Evolutionary conservation across 1,140 invertebrate genomes (phyloP), one percentile per base, ranked within the genome.

Genomic region (Anastatus disparis): DNA sequence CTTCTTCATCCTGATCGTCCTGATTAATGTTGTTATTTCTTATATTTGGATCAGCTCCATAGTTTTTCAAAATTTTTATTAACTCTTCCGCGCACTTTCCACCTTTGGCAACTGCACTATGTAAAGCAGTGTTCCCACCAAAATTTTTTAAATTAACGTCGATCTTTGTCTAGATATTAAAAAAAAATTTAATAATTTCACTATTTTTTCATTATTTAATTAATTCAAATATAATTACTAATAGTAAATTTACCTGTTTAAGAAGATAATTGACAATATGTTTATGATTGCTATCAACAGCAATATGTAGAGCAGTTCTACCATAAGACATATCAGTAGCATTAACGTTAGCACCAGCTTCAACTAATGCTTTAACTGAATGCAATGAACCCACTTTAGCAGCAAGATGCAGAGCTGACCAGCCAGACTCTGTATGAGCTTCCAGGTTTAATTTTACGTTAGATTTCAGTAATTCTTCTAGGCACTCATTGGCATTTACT

Each of bases 261-360:
- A 90, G 70, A 44, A 90, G 81, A 64, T 84, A 87, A 35, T 84
- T 76, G n/a, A 89, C 80, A 9, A 89, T 81, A 6, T 88, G 81
- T 0, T 79, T 74, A 50, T 84, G 78, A 13, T 84, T 77, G 35
- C 82, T 79, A 74, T 87, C 84, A 1, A 90, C 84, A 2, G 89
- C 89, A 72, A 90, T 85, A 71, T 90, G 87, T 4, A 90, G 78
- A 0, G 84, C 87, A 53, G 88, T 89, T 48, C 86, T 85, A n/a
- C 89, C 89, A 64, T 85, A 87, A 17, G 84, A 87, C 67, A 75
- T 79, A 55, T 89, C 87, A 0, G 77, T 76, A 17, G 81, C 76
- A 74, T 89, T 88, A 1, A 89, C 82, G 46, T 89, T 78, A 20
- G 80, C 86, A 24, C 87, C 85, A 20, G 84, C 77, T 71, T 82